phyloP scores from a whole-genome alignment of 1,140 invertebrate species.

The Carposina sasakii region DNA sequence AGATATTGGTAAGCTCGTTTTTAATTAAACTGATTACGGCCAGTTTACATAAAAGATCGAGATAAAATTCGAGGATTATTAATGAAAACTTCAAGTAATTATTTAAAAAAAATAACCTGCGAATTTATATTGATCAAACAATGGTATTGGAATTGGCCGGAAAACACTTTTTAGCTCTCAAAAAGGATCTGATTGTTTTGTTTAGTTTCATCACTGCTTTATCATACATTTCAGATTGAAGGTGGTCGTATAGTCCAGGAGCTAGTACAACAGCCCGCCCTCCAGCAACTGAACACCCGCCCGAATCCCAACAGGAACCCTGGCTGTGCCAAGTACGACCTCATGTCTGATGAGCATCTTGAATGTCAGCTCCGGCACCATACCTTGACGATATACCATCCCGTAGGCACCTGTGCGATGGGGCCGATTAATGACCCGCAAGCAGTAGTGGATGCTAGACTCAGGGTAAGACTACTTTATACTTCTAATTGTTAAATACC shows the following conservation, averaged over 20 bases:
- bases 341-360: conserved; percentile 77
- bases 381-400: conserved; percentile 65
- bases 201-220: no score
- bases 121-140: no score
- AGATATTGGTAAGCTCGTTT: conserved; percentile 74
- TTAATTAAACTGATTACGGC: no score
- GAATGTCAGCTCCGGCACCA: conserved; percentile 67
- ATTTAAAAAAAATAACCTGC: no score
- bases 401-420: conserved; percentile 77
- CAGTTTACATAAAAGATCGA: no score
- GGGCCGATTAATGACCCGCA: conserved; percentile 65
- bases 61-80: no score
- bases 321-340: conserved; percentile 70
- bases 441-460: conserved; percentile 72
- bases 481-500: background rate
- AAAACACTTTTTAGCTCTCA: no score
- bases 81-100: no score
- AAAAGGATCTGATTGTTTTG: no score
- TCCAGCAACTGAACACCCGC: conserved; percentile 76
- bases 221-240: conserved; percentile 76
- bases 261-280: conserved; percentile 76
- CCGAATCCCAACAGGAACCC: conserved; percentile 77
- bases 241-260: conserved; percentile 80
- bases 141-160: no score
- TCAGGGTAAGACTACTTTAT: conserved; percentile 37